Base-by-base conservation (phyloP, 1,140 invertebrate genomes). In the Orchestia grillus region DNA sequence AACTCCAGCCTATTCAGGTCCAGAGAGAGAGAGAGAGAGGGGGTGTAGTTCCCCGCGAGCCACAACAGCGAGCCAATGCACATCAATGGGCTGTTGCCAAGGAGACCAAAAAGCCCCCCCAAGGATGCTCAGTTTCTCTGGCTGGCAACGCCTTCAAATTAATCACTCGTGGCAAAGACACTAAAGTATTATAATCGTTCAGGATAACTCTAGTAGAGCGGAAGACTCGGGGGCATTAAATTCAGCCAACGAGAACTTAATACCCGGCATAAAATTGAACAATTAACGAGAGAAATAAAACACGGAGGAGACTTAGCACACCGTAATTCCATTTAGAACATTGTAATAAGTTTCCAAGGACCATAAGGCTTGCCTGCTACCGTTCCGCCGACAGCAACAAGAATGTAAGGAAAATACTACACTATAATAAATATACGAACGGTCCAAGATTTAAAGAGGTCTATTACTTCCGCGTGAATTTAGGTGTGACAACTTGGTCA, bases 1-100 rank as follows among this genome's bases (percentile, higher is more conserved):
- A 94, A 94, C 92, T 94, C 92, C 92, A 94, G 92, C 92, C 92
- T 94, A 94, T 94, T 94, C 92, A 94, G 92, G 88, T 90, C 88
- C 43, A 44, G 88, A 90, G 88, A 77, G 47, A 53, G n/a, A n/a
- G n/a, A n/a, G 47, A 53, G 62, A 77, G 88, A 90, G 88, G 92
- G 92, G 43, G 44, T 40, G 92, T 44, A 42, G 92, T 44, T 47
- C 92, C 92, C 92, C 44, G 23, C 36, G 41, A 90, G 88, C 88
- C 88, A 90, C 88, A 90, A 90, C 88, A 90, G 62, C 88, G 88
- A 90, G 88, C 88, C 88, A 90, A 90, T 90, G 88, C 88, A 90
- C 88, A 90, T 90, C 88, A 41, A 90, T 90, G 88, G 88, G 88
- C 88, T 90, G 88, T 90, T 90, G 88, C 88, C 88, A 90, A 90